Evolutionary conservation across 2,113 vertebrate genomes (phyloP), one percentile per base, ranked within the genome.

Genomic region (Rissa tridactyla): DNA sequence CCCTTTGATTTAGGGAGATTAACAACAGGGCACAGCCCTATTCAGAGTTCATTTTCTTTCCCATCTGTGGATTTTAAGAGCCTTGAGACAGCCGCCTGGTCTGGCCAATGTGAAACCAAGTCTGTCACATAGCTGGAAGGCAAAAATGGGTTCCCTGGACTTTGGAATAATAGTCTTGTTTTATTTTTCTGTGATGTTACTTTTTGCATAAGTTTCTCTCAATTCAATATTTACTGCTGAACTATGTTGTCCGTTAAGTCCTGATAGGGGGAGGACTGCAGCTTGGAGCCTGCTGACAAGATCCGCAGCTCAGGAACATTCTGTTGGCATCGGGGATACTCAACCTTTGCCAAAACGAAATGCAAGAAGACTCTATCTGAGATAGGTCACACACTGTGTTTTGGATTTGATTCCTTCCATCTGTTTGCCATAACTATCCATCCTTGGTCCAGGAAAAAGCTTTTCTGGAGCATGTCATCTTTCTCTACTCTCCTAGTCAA

Each of bases 341-440:
- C 2, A 1, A 9, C 27, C 14, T 27, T 88, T 88, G 96, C 96
- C 96, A 96, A 92, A 93, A 72, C 0, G 2, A 85, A 94, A 92
- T 0, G 6, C 90, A 73, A 90, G 86, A 88, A 88, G 87, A 51
- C 78, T 91, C 76, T 94, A 94, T 95, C 91, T 38, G 49, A 91
- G 94, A 95, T 94, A 87, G 91, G 95, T 97, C 91, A 90, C 94
- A 95, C 92, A 91, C 71, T 91, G 87, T 91, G 91, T 90, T 85
- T 96, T 94, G 95, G 94, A 94, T 72, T 73, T 51, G 9, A 46
- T 36, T 69, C 58, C 66, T 52, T 77, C 88, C 96, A 96, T 96
- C 97, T 96, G 95, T 95, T 95, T 97, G 94, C 91, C 88, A 87
- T 96, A 93, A 95, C 88, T 79, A 23, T 75, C 77, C 77, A 78